Evolutionary conservation across 2,797 vertebrate genomes (phyloP).

Genomic region (Darevskia mixta): DNA sequence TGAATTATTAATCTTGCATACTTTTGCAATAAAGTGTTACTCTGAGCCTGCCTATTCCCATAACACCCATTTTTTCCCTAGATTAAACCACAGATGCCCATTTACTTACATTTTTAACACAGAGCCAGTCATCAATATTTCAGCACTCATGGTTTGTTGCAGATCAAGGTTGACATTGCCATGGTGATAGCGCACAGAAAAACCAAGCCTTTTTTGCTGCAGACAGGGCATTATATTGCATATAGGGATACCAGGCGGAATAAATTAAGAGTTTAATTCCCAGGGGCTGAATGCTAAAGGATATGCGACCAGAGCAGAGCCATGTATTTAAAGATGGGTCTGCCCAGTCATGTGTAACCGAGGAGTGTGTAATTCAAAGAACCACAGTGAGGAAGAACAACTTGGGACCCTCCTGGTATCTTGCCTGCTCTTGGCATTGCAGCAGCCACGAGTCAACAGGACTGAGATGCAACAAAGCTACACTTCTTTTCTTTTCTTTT

Average conservation of each 20-base stretch:
- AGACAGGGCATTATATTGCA: not conserved
- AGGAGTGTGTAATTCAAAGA: too few relatives aligned
- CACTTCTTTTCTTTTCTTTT: not conserved
- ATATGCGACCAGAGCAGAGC: too few relatives aligned
- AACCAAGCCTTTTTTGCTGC: not conserved
- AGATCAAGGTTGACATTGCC: not conserved
- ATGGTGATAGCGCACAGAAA: not conserved
- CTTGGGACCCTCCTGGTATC: not conserved
- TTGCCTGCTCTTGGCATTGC: not conserved
- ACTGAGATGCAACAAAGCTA: not conserved
- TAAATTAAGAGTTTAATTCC: too few relatives aligned
- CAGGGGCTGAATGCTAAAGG: too few relatives aligned
- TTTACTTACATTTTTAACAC: not conserved
- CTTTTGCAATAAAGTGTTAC: not conserved
- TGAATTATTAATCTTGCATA: not conserved
- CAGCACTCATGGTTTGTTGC: not conserved
- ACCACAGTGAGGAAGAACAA: too few relatives aligned
- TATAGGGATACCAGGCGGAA: not conserved
- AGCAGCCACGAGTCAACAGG: not conserved
- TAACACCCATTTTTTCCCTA: not conserved
- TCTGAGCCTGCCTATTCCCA: not conserved
- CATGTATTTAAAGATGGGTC: too few relatives aligned
- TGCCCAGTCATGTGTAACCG: too few relatives aligned
- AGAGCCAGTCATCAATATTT: not conserved
- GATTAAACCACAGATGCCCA: not conserved